These are phyloP conservation scores for Dufourea novaeangliae DNA, from an alignment of 1,140 invertebrate genomes.

Conservation along the genomic window DNA sequence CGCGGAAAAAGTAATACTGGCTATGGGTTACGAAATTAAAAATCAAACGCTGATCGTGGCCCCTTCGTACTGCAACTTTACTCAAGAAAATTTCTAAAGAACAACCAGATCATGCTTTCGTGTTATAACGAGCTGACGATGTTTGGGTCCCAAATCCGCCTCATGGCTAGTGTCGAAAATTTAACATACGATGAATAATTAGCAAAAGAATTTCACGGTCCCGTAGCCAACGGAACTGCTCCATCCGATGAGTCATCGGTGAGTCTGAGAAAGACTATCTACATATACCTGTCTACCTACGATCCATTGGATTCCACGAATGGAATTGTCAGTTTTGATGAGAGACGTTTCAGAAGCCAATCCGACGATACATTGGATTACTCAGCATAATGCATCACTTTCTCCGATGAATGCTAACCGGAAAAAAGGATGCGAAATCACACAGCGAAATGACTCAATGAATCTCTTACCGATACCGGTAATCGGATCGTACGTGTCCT, in stretches of 20 bases:
- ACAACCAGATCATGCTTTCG: no score
- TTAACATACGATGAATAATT: not conserved
- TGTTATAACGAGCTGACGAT: no score
- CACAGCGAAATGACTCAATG: no score
- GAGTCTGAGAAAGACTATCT: not conserved
- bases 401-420: no score
- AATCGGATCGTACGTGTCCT: no score
- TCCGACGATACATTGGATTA: not conserved
- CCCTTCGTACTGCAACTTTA: no score
- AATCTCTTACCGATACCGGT: no score
- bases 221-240: not conserved
- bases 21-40: slow-evolving; percentile 1
- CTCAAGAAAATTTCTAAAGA: not conserved
- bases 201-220: not conserved
- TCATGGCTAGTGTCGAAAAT: not conserved
- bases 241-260: not conserved
- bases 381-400: no score
- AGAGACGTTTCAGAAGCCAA: not conserved
- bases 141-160: not conserved
- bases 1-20: not conserved
- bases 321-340: not conserved
- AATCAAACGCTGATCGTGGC: not conserved
- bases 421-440: no score
- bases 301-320: not conserved
- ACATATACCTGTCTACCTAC: not conserved